These are phyloP conservation scores for Leptopterna dolabrata DNA, from an alignment of 2,888 invertebrate species.

Conservation along the genomic window DNA sequence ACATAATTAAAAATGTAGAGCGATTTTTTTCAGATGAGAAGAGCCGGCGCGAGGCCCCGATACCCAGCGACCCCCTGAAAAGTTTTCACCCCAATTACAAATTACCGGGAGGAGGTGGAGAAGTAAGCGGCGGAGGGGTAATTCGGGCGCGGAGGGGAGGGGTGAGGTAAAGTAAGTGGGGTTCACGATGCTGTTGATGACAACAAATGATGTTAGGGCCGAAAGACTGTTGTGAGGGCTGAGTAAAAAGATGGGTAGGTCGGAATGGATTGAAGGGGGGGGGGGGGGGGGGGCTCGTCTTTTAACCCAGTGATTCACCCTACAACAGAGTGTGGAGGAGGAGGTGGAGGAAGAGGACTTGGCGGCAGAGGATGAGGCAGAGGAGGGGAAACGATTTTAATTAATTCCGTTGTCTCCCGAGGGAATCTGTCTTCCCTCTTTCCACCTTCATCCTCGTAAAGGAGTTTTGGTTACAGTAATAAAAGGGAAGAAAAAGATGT, in stretches of 20 bases:
- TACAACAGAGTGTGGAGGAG: background rate
- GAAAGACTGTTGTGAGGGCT: background rate
- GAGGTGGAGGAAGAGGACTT: background rate
- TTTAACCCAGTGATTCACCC: slow-evolving; percentile 7
- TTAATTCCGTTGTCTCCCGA: slow-evolving; percentile 1
- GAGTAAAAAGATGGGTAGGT: background rate
- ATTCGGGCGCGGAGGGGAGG: background rate
- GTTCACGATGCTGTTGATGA: slow-evolving; percentile 11
- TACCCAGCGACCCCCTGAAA: slow-evolving; percentile 7
- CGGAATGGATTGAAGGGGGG: background rate
- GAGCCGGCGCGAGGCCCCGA: background rate
- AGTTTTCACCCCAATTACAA: background rate
- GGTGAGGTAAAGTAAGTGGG: background rate
- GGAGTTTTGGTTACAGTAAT: background rate
- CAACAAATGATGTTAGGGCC: background rate
- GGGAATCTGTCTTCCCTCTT: background rate
- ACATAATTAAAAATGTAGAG: slow-evolving; percentile 19
- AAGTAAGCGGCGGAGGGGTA: background rate
- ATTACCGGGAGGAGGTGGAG: background rate
- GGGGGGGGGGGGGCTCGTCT: background rate
- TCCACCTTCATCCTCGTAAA: background rate
- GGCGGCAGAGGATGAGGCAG: background rate
- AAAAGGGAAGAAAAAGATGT: background rate
- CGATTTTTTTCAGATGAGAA: slow-evolving; percentile 15
- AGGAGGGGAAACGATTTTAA: background rate